Conservation (phyloP, 2,113 vertebrate genomes). For the Lanius ludovicianus region DNA sequence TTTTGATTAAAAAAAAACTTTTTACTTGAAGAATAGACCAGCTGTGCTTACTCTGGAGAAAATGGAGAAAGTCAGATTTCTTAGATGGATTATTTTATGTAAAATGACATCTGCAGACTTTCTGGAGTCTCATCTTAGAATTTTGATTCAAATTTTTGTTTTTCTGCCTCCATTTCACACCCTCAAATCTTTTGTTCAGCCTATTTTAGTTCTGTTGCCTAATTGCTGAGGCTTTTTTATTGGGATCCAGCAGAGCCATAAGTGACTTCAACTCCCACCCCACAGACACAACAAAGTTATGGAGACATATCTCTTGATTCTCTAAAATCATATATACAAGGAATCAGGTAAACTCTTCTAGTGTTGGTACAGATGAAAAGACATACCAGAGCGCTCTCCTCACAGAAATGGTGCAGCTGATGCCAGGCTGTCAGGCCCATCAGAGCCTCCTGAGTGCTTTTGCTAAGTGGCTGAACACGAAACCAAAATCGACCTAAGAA, state of each 20-base stretch:
- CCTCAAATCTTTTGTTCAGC: background rate
- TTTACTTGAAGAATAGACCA: slow-evolving; percentile 47
- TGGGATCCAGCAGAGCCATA: background rate
- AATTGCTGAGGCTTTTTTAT: background rate
- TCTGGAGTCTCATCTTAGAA: background rate
- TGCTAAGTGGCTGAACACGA: background rate
- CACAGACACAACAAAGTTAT: background rate
- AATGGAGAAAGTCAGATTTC: slow-evolving; percentile 1
- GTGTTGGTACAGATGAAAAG: background rate
- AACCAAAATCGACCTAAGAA: background rate
- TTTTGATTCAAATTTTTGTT: background rate
- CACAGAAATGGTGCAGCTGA: background rate
- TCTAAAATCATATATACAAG: background rate
- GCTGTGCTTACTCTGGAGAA: slow-evolving; percentile 50
- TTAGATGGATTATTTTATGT: slow-evolving; percentile 3
- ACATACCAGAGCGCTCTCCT: background rate
- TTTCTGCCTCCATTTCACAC: background rate
- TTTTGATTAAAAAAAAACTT: slow-evolving; percentile 45
- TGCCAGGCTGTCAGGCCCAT: background rate
- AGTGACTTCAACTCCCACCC: background rate
- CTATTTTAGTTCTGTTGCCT: background rate
- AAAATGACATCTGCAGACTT: slow-evolving; percentile 46
- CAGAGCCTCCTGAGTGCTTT: background rate
- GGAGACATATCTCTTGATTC: background rate
- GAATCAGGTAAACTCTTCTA: background rate